Base-by-base conservation (phyloP, 1,140 invertebrate species). In the Drosophila orosa region DNA sequence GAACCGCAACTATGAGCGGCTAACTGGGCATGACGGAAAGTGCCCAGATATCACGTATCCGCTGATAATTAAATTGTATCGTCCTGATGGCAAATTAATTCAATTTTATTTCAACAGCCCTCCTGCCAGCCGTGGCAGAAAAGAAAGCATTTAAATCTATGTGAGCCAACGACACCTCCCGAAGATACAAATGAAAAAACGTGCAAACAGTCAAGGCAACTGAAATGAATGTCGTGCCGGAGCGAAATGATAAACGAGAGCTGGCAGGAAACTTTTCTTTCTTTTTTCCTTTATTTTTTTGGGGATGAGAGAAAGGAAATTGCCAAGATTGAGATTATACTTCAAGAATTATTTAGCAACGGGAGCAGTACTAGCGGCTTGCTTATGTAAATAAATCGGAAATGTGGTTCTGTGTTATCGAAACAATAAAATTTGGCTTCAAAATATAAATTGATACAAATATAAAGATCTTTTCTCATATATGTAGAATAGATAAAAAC, bases 131-230 rank as follows among this genome's bases (percentile, higher is more conserved):
- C 65, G 6, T 47, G 40, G 9, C 25, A 56, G 40, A 40, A 47
- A 33, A 13, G 25, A 68, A 37, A 47, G 50, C 48, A 69, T 50
- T 71, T 47, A 71, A 71, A 69, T 48, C 48, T 47, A 69, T 69
- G 65, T 47, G 50, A 33, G 33, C 65, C 31, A 71, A 27, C 40
- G 39, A 71, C 31, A 65, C 27, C 65, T 39, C 37, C 61, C 35
- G 35, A 66, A 71, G 37, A 58, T 39, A 72, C 67, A 72, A 72
- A 72, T 71, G 65, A 71, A 72, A 68, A 72, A 71, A 71, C 68
- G 65, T 71, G 52, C 65, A 65, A 65, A 33, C 60, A 67, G 60
- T 27, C 60, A 15, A 40, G 58, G 44, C 44, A 22, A 22, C 48
- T 42, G 37, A 71, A 71, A 69, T 71, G 29, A 71, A 71, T 71